These are phyloP conservation scores for Mechanitis messenoides DNA, from an alignment of 2,888 invertebrate species.

Conservation along the genomic window DNA sequence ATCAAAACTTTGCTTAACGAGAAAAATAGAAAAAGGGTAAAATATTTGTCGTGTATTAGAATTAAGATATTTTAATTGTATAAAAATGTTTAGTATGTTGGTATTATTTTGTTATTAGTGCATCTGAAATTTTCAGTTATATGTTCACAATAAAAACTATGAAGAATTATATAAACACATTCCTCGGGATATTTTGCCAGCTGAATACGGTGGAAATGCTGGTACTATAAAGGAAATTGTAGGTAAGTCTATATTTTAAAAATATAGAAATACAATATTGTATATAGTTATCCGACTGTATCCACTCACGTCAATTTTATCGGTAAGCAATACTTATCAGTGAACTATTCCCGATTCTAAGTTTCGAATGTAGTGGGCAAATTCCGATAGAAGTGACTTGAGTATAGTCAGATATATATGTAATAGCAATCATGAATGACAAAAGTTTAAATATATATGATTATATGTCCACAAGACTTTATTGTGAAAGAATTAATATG, in stretches of 20 bases:
- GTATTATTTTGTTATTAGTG: background rate
- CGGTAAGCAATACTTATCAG: no score
- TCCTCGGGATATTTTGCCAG: conserved; percentile 76
- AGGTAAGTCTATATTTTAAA: conserved; percentile 35
- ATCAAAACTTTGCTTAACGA: conserved; percentile 74
- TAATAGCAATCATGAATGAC: no score
- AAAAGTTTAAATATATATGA: no score
- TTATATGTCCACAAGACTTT: background rate
- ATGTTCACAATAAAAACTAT: conserved; percentile 70
- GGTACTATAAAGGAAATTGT: conserved; percentile 68
- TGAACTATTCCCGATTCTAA: no score
- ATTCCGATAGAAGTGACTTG: no score
- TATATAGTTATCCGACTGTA: no score
- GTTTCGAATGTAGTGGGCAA: no score
- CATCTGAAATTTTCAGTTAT: conserved; percentile 48
- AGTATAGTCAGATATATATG: no score
- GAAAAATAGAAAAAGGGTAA: conserved; percentile 75
- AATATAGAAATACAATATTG: background rate
- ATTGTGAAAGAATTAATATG: background rate
- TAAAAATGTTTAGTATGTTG: no score
- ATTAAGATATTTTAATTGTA: background rate
- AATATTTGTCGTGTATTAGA: conserved; percentile 22
- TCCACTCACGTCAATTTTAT: no score
- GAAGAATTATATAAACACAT: conserved; percentile 76
- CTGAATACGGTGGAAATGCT: conserved; percentile 80